Evolutionary conservation across 1,140 invertebrate genomes (phyloP).

Genomic region (Ceratosolen fusciceps): DNA sequence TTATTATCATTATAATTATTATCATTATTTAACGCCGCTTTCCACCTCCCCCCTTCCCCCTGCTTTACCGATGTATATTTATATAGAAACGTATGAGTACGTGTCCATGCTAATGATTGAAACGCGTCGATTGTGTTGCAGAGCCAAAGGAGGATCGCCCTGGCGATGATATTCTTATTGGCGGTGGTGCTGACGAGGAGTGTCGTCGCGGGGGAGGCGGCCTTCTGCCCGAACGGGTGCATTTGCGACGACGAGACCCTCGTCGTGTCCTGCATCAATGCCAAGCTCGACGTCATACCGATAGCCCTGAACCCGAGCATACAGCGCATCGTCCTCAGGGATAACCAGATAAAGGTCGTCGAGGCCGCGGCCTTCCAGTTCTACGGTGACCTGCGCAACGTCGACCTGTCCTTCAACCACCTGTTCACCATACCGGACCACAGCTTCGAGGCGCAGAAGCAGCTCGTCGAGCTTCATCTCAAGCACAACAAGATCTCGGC

Average conservation of each 20-base stretch:
- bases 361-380: slow-evolving; percentile 87
- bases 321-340: slow-evolving; percentile 84
- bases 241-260: slow-evolving; percentile 90
- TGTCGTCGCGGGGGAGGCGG: slow-evolving; percentile 62
- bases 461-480: slow-evolving; percentile 85
- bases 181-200: slow-evolving; percentile 60
- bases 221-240: slow-evolving; percentile 83
- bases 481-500: slow-evolving; percentile 88
- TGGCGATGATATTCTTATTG: slow-evolving; percentile 59
- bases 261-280: slow-evolving; percentile 87
- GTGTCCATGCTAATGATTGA: too few species aligned
- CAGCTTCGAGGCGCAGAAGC: slow-evolving; percentile 85
- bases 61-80: too few species aligned
- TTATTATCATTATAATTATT: too few species aligned
- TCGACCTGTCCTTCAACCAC: slow-evolving; percentile 88
- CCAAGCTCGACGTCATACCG: slow-evolving; percentile 88
- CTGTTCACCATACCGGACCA: slow-evolving; percentile 82
- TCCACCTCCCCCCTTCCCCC: too few species aligned
- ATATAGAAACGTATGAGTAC: too few species aligned
- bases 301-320: slow-evolving; percentile 92
- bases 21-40: too few species aligned
- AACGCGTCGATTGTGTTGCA: slow-evolving; percentile 63
- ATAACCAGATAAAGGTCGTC: slow-evolving; percentile 89
- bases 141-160: slow-evolving; percentile 48
- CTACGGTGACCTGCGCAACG: slow-evolving; percentile 85